Percentiles rank a stretch among this genome's conserved stretches.
phyloP scores from a whole-genome alignment of 2,113 vertebrate genomes.

The Chionis minor region DNA sequence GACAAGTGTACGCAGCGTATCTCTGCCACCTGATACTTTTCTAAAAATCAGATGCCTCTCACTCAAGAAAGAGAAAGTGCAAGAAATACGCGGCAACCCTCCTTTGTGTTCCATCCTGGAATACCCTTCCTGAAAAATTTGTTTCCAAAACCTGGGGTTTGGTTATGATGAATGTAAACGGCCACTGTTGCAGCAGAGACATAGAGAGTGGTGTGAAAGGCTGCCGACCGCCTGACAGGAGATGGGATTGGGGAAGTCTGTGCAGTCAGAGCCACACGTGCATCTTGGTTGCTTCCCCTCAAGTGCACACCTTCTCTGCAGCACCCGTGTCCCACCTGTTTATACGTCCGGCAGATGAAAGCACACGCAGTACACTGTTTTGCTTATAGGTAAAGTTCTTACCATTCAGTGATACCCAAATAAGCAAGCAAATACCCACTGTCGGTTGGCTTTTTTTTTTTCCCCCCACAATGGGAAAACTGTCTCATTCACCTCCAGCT shows the following conservation, averaged over 20 bases:
- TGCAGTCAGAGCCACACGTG: rapidly evolving
- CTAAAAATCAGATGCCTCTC: background rate
- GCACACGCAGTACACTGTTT: background rate
- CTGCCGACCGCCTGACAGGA: rapidly evolving
- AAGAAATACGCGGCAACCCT: background rate
- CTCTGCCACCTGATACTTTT: background rate
- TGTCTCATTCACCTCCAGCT: background rate
- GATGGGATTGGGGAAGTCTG: background rate
- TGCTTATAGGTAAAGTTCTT: background rate
- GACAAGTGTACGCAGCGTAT: background rate
- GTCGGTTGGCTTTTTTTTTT: background rate
- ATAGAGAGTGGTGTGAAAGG: background rate
- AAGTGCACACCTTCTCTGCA: rapidly evolving
- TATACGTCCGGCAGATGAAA: background rate
- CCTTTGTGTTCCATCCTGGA: background rate
- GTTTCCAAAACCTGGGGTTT: background rate
- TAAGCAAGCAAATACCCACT: background rate
- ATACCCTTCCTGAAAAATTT: background rate
- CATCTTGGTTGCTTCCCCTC: background rate
- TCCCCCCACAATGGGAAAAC: background rate
- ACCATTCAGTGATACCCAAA: background rate
- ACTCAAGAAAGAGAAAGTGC: background rate
- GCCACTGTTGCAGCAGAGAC: background rate
- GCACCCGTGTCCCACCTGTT: rapidly evolving
- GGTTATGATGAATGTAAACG: background rate